phyloP scores from a whole-genome alignment of 2,888 invertebrate genomes.

The Acanthosoma haemorrhoidale region DNA sequence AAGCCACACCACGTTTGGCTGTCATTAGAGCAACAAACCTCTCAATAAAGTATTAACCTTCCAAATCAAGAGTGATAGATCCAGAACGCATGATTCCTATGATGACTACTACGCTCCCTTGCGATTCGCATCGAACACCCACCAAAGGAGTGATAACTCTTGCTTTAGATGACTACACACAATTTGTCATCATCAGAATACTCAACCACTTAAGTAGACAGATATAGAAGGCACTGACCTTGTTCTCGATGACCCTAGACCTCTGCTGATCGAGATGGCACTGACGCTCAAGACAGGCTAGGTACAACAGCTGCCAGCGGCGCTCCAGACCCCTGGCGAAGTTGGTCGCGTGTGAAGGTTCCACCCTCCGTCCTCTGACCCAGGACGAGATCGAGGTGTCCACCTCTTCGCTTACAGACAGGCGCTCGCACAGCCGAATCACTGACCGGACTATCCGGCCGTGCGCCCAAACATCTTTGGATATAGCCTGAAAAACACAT shows the following conservation, averaged over 20 bases:
- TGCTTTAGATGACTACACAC: no score
- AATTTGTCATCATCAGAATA: no score
- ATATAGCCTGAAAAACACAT: conserved; percentile 72
- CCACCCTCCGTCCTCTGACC: conserved; percentile 50
- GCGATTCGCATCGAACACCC: no score
- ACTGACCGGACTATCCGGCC: conserved; percentile 74
- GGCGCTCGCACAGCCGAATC: conserved; percentile 67
- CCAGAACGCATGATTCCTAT: no score
- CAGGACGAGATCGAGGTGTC: conserved; percentile 46
- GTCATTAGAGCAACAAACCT: no score
- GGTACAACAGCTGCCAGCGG: conserved; percentile 84
- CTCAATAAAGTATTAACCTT: no score
- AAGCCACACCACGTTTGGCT: no score
- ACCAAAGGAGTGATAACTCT: no score
- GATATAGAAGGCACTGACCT: neutral
- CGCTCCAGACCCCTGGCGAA: conserved; percentile 70
- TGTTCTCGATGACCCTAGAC: neutral
- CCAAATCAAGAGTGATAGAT: no score
- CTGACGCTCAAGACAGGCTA: conserved; percentile 87
- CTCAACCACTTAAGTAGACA: no score
- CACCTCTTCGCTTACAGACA: conserved; percentile 43
- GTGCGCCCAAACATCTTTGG: conserved; percentile 88
- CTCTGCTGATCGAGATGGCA: conserved; percentile 47
- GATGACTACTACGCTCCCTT: no score
- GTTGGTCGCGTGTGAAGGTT: conserved; percentile 46